phyloP scores from a whole-genome alignment of 2,888 invertebrate species.

The Therioaphis trifolii region DNA sequence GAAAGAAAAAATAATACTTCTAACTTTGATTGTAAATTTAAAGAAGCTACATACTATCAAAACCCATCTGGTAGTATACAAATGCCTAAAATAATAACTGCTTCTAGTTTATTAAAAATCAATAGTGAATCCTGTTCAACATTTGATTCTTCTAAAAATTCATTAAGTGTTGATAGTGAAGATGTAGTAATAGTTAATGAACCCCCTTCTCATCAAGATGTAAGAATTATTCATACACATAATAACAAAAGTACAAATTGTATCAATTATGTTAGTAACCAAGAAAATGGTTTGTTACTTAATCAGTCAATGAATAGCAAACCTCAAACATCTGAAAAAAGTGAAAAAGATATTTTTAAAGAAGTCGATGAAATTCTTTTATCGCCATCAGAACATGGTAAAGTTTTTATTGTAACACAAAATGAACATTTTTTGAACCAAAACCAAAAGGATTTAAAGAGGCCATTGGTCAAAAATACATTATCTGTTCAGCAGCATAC shows the following conservation, averaged over 20 bases:
- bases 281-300: slow-evolving; percentile 21
- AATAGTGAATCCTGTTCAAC: slow-evolving; percentile 12
- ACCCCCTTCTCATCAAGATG: not conserved
- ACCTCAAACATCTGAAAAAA: not conserved
- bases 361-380: not conserved
- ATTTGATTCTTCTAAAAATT: not conserved
- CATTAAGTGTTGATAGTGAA: not conserved
- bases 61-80: slow-evolving; percentile 8
- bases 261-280: not conserved
- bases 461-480: not conserved
- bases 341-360: slow-evolving; percentile 25
- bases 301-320: not conserved
- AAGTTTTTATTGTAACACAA: not conserved
- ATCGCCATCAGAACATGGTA: not conserved
- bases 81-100: not conserved
- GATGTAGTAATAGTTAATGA: slow-evolving; percentile 6
- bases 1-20: not conserved
- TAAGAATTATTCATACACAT: not conserved
- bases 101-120: slow-evolving; percentile 1
- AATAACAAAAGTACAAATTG: slow-evolving; percentile 18
- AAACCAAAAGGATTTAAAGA: slow-evolving; percentile 5
- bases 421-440: not conserved
- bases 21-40: not conserved
- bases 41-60: slow-evolving; percentile 19
- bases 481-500: slow-evolving; percentile 26